A percentile compares a stretch with the other conserved stretches of the same genome.
phyloP scores from a whole-genome alignment of 30 jellyfish, hydroid and myxozoan genomes.

The Hydractinia echinata region DNA sequence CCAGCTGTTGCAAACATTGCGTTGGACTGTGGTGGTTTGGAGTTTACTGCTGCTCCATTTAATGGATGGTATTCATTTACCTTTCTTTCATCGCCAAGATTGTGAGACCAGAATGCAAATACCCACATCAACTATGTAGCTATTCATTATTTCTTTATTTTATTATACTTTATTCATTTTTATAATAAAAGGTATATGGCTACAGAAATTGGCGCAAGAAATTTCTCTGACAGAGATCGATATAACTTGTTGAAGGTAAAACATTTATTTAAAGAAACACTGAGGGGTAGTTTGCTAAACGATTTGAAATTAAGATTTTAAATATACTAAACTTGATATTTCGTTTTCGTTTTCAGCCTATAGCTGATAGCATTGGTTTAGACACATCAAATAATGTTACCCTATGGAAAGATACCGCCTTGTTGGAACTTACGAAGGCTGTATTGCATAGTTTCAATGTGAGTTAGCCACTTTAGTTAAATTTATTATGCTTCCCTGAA shows the following conservation, averaged over 20 bases:
- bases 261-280: background rate
- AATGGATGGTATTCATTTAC: constrained; percentile 67
- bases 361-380: constrained; percentile 66
- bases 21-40: constrained; percentile 73
- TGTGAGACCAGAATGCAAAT: too few species aligned
- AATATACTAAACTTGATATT: too few species aligned
- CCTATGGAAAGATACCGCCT: constrained; percentile 85
- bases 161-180: background rate
- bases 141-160: background rate
- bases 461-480: background rate
- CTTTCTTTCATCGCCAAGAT: too few species aligned
- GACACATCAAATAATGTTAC: constrained; percentile 61
- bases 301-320: too few species aligned
- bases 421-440: constrained; percentile 79
- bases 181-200: constrained; percentile 71
- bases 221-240: constrained; percentile 69
- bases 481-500: too few species aligned
- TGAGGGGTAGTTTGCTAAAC: too few species aligned
- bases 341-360: constrained; percentile 52
- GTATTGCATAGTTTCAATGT: constrained; percentile 83
- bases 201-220: constrained; percentile 82
- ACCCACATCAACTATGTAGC: too few species aligned
- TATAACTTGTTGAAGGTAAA: constrained; percentile 72
- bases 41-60: constrained; percentile 72
- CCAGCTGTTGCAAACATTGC: constrained; percentile 83